These are phyloP conservation scores for Mionectes olivaceus DNA, from an alignment of 2,797 vertebrate genomes.

Conservation along the genomic window DNA sequence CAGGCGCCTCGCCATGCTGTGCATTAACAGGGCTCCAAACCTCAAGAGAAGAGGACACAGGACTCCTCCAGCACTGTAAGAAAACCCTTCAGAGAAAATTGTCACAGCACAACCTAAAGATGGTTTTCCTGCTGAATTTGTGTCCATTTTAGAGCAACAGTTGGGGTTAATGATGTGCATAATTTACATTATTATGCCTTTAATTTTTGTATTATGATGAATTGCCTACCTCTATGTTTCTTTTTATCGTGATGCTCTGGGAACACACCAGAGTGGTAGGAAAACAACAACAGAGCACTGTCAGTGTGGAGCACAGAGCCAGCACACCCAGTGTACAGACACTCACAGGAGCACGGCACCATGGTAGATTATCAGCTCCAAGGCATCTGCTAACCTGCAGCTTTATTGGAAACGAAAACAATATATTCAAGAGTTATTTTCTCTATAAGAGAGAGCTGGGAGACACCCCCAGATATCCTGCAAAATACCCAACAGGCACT, in stretches of 20 bases:
- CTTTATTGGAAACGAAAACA: not conserved
- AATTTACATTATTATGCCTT: slow-evolving; percentile 1
- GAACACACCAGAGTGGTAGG: not conserved
- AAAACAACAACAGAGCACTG: not conserved
- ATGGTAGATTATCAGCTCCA: not conserved
- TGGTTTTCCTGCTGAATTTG: not conserved
- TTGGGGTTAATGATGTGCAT: slow-evolving; percentile 19
- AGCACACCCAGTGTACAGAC: not conserved
- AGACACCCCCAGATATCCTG: not conserved
- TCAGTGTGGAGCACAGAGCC: not conserved
- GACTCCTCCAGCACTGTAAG: not conserved
- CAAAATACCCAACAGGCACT: not conserved
- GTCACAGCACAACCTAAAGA: not conserved
- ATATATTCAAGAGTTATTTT: not conserved
- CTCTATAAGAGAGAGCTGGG: not conserved
- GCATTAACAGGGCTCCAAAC: not conserved
- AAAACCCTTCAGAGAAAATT: not conserved
- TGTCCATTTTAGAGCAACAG: not conserved
- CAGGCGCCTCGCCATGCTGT: accelerated
- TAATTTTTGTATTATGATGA: not conserved
- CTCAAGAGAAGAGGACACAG: not conserved
- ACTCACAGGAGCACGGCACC: not conserved
- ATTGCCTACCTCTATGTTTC: not conserved
- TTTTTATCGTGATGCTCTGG: not conserved
- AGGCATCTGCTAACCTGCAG: not conserved